A percentile compares a stretch with the other conserved stretches of the same genome.
These are phyloP conservation scores for Leptosomus discolor DNA, from an alignment of 2,113 vertebrate genomes.

Conservation along the genomic window DNA sequence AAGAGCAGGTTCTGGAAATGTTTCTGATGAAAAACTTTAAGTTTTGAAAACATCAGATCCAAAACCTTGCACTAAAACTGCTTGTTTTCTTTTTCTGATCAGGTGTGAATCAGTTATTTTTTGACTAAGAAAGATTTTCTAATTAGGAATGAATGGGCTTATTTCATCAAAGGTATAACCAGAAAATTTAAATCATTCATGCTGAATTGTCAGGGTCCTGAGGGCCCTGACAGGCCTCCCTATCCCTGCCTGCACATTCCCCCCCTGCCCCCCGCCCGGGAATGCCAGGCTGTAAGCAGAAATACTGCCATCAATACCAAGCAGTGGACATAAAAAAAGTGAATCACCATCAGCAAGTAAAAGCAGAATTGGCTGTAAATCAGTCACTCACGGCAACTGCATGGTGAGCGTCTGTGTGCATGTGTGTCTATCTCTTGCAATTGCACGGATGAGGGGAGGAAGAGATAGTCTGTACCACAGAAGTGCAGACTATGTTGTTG, in stretches of 20 bases:
- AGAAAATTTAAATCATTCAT: background rate
- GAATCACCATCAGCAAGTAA: background rate
- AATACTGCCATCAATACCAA: background rate
- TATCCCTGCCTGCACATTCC: background rate
- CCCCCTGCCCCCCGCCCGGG: accelerated
- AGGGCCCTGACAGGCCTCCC: accelerated
- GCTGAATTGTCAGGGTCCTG: background rate
- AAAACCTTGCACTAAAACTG: accelerated
- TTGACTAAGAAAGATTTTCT: background rate
- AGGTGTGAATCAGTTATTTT: background rate
- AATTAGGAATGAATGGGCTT: background rate
- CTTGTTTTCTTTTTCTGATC: background rate
- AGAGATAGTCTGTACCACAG: background rate
- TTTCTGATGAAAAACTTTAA: background rate
- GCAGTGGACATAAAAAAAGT: background rate
- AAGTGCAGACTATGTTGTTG: background rate
- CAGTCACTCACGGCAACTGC: background rate
- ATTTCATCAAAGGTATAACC: background rate
- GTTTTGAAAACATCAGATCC: background rate
- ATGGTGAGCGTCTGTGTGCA: accelerated
- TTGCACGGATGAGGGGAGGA: accelerated
- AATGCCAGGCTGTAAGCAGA: too few species aligned
- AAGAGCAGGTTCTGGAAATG: background rate
- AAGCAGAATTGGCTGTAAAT: background rate
- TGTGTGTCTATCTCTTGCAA: background rate